Percentiles rank a stretch among this genome's conserved stretches.
phyloP scores from a whole-genome alignment of 2,888 invertebrate genomes.

The Drosophila fungiperda region DNA sequence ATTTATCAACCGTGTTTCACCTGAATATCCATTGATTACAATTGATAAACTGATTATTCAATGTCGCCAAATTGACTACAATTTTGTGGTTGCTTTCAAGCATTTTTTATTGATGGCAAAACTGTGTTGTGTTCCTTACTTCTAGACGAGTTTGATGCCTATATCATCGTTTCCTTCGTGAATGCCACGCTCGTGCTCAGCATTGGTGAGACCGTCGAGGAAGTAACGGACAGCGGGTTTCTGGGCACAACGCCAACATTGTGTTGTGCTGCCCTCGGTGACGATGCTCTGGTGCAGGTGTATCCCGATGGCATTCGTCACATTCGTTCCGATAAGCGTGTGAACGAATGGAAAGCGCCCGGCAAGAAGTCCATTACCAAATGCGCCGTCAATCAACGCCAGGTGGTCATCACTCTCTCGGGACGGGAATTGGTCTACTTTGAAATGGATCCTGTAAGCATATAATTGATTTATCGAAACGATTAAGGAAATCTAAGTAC shows the following conservation, averaged over 20 bases:
- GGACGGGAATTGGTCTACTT: constrained; percentile 99
- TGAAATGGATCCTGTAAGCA: constrained; percentile 98
- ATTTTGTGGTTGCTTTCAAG: background rate
- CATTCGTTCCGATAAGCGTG: constrained; percentile 98
- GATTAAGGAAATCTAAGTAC: background rate
- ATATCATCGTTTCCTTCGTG: constrained; percentile 99
- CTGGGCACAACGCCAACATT: constrained; percentile 99
- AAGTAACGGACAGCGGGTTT: constrained; percentile 99
- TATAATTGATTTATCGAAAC: background rate
- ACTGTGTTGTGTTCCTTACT: constrained; percentile 48
- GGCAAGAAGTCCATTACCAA: constrained; percentile 98
- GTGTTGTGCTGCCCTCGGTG: constrained; percentile 98
- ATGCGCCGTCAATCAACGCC: constrained; percentile 99
- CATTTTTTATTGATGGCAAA: constrained; percentile 19
- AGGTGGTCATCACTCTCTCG: constrained; percentile 98
- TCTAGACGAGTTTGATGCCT: constrained; percentile 90
- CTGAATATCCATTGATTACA: constrained; percentile 87
- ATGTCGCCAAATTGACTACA: constrained; percentile 51
- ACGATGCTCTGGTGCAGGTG: constrained; percentile 99
- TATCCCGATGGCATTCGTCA: constrained; percentile 99
- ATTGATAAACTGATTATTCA: constrained; percentile 82
- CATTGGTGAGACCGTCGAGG: constrained; percentile 99
- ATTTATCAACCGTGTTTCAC: constrained; percentile 87
- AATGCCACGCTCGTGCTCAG: constrained; percentile 98
- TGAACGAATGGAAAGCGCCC: constrained; percentile 99